Percentiles rank a stretch among this genome's conserved stretches.
These are phyloP conservation scores for Chloroclysta siterata DNA, from an alignment of 2,888 invertebrate species.

Conservation along the genomic window DNA sequence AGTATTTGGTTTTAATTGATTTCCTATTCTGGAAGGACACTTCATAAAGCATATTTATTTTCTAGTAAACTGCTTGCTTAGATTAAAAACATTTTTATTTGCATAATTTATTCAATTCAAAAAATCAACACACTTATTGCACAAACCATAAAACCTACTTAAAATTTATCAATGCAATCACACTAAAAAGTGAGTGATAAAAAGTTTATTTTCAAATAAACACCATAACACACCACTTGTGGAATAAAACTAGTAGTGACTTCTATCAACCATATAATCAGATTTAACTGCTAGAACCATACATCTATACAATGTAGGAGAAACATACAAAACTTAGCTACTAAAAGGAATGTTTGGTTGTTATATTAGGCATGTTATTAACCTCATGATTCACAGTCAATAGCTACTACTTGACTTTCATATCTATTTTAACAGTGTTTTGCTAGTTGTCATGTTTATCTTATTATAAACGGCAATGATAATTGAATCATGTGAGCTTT, in stretches of 20 bases:
- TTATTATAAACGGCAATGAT: no score
- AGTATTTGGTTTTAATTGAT: conserved; percentile 24
- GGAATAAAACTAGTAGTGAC: conserved; percentile 8
- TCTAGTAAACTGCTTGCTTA: neutral
- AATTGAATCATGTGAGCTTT: no score
- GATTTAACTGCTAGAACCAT: neutral
- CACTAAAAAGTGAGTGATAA: conserved; percentile 23
- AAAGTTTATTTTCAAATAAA: conserved; percentile 4
- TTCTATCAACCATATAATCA: conserved; percentile 12
- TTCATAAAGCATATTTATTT: neutral
- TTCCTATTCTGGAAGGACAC: neutral
- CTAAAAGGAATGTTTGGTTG: conserved; percentile 33
- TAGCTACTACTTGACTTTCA: no score
- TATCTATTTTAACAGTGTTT: no score
- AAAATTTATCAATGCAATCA: conserved; percentile 12
- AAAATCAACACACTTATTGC: neutral
- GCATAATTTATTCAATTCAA: conserved; percentile 25
- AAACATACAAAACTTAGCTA: conserved; percentile 9
- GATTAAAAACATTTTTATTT: neutral
- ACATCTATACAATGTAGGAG: neutral
- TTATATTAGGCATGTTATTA: conserved; percentile 4
- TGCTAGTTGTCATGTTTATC: no score
- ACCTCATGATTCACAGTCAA: neutral
- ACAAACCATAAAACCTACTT: no score
- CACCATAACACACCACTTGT: neutral